Conservation (phyloP, 2,113 vertebrate genomes). For the Mus pahari region DNA sequence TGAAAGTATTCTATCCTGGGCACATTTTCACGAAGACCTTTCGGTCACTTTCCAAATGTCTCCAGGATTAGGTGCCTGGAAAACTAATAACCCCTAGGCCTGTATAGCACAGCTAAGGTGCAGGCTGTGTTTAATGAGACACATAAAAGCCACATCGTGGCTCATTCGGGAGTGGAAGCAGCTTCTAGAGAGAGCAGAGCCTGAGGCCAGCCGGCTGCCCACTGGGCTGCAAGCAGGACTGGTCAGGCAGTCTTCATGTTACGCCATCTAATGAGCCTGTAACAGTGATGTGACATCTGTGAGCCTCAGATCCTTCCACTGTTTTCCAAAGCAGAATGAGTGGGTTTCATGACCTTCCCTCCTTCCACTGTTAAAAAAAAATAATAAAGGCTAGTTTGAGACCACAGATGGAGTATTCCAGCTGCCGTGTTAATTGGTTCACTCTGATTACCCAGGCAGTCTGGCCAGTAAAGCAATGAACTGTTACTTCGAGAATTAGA, state of each 20-base stretch:
- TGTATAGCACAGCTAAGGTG: constrained; percentile 77
- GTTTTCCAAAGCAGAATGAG: not conserved
- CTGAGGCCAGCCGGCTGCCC: constrained; percentile 10
- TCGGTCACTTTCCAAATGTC: constrained; percentile 65
- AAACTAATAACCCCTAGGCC: constrained; percentile 74
- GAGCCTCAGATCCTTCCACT: not conserved
- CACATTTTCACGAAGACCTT: constrained; percentile 55
- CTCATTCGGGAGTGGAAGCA: constrained; percentile 36
- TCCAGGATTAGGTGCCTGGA: constrained; percentile 77
- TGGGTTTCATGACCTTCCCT: not conserved
- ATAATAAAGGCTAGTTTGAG: not conserved
- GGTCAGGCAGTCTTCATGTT: not conserved
- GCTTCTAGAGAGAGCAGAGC: constrained; percentile 61
- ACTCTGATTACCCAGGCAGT: not conserved
- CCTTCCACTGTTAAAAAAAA: not conserved
- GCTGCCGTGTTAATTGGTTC: constrained; percentile 49
- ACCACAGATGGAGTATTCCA: constrained; percentile 20
- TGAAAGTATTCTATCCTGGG: constrained; percentile 26
- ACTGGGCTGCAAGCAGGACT: not conserved
- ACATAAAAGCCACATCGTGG: constrained; percentile 47
- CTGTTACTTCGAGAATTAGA: constrained; percentile 13
- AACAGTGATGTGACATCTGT: not conserved
- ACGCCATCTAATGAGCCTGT: not conserved
- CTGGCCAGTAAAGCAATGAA: not conserved
- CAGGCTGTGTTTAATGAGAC: constrained; percentile 74